Evolutionary conservation across 1,140 invertebrate genomes (phyloP).

Genomic region (Hestina assimilis): DNA sequence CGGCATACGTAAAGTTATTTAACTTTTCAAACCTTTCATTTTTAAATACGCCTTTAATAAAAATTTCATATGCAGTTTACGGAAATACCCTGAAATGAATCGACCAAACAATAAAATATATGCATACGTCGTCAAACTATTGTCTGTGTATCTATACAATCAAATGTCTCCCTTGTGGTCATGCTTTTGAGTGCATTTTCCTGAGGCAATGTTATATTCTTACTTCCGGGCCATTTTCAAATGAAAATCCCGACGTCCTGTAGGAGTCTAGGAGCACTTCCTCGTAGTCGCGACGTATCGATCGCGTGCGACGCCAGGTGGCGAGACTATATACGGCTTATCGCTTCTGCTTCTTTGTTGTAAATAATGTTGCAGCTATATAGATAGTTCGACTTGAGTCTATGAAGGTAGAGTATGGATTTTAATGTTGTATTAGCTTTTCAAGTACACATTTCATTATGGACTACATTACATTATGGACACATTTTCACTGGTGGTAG

Average conservation of each 20-base stretch:
- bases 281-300: conserved; percentile 56
- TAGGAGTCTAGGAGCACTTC: conserved; percentile 15
- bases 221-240: conserved; percentile 39
- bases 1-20: neutral
- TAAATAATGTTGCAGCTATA: neutral
- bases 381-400: neutral
- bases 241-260: conserved; percentile 30
- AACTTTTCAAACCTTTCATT: neutral
- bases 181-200: neutral
- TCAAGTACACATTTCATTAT: no score
- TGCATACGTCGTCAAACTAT: conserved; percentile 1
- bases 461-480: no score
- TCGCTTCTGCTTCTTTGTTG: neutral
- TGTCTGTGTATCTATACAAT: neutral
- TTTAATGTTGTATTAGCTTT: no score
- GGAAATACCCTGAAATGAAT: neutral
- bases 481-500: no score
- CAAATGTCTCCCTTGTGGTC: neutral
- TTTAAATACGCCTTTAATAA: neutral
- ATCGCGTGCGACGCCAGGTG: conserved; percentile 52
- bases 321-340: conserved; percentile 9
- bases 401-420: no score
- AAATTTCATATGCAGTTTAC: neutral
- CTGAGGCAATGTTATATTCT: conserved; percentile 8
- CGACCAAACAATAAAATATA: neutral